A percentile compares a stretch with the other conserved stretches of the same genome.
Evolutionary conservation across 2,888 invertebrate genomes (phyloP).

Genomic region (Acrocyrtus sp.): DNA sequence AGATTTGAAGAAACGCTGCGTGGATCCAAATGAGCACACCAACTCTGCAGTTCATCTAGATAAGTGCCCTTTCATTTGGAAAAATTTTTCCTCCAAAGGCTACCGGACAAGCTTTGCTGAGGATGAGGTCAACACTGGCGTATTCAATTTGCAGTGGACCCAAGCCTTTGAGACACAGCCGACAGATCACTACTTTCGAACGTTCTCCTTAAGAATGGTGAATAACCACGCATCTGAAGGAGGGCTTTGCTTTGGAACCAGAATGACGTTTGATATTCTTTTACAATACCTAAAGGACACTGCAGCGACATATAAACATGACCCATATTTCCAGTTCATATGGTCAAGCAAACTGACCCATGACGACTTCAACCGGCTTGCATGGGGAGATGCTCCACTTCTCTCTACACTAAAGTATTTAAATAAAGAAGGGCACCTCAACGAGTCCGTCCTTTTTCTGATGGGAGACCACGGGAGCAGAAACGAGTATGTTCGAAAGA

Average conservation of each 20-base stretch:
- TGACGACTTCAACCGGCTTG: conserved; percentile 83
- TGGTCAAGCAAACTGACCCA: conserved; percentile 88
- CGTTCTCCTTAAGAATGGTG: conserved; percentile 73
- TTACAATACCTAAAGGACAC: conserved; percentile 78
- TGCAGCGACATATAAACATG: conserved; percentile 70
- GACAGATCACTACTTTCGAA: conserved; percentile 85
- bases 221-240: conserved; percentile 70
- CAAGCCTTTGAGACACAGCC: conserved; percentile 80
- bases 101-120: conserved; percentile 85
- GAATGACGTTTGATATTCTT: conserved; percentile 76
- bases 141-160: conserved; percentile 82
- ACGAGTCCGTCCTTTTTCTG: conserved; percentile 75
- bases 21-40: conserved; percentile 69
- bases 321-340: conserved; percentile 81
- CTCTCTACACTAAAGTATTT: conserved; percentile 72
- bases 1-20: conserved; percentile 75
- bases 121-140: conserved; percentile 81
- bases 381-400: conserved; percentile 77
- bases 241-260: conserved; percentile 74
- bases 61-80: conserved; percentile 86
- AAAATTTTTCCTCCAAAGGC: conserved; percentile 77
- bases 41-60: conserved; percentile 71
- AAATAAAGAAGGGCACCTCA: conserved; percentile 70
- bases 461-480: conserved; percentile 92
- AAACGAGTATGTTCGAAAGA: conserved; percentile 84